phyloP scores from a whole-genome alignment of 2,888 invertebrate species.

The Nomada lathburiana region DNA sequence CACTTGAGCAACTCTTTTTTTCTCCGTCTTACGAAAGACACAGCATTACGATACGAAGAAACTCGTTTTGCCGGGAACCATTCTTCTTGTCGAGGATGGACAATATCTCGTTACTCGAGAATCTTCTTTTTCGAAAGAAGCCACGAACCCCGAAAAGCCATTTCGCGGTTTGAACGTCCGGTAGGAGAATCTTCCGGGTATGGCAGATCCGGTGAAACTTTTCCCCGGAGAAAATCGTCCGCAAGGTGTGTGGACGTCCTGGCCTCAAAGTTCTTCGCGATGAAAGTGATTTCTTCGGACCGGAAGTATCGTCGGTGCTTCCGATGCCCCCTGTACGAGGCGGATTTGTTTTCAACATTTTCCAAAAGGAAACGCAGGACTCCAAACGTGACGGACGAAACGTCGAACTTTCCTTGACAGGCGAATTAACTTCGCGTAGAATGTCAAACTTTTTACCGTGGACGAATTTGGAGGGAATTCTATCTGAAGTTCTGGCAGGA shows the following conservation, averaged over 20 bases:
- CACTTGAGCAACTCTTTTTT: neutral
- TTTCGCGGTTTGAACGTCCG: constrained; percentile 63
- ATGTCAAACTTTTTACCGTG: neutral
- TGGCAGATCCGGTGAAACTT: constrained; percentile 58
- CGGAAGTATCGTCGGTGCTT: constrained; percentile 42
- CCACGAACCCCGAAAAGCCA: constrained; percentile 65
- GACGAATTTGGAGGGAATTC: neutral
- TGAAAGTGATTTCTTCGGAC: constrained; percentile 50
- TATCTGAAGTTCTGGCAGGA: neutral
- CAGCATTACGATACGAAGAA: constrained; percentile 37
- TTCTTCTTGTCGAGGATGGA: constrained; percentile 33
- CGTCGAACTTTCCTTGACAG: constrained; percentile 31
- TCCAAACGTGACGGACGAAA: neutral
- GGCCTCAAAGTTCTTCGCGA: constrained; percentile 50
- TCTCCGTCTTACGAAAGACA: constrained; percentile 17
- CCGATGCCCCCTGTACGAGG: constrained; percentile 36
- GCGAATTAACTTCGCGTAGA: constrained; percentile 8
- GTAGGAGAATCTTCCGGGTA: constrained; percentile 52
- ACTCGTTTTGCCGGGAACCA: constrained; percentile 31
- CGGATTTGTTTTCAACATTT: constrained; percentile 56
- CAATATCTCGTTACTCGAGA: constrained; percentile 68
- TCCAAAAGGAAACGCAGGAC: constrained; percentile 17
- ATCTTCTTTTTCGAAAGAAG: constrained; percentile 44
- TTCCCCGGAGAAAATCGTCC: constrained; percentile 50
- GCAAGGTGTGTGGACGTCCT: constrained; percentile 48